A percentile compares a stretch with the other conserved stretches of the same genome.
Conservation (phyloP, 2,888 invertebrate genomes). For the Macaria liturata region DNA sequence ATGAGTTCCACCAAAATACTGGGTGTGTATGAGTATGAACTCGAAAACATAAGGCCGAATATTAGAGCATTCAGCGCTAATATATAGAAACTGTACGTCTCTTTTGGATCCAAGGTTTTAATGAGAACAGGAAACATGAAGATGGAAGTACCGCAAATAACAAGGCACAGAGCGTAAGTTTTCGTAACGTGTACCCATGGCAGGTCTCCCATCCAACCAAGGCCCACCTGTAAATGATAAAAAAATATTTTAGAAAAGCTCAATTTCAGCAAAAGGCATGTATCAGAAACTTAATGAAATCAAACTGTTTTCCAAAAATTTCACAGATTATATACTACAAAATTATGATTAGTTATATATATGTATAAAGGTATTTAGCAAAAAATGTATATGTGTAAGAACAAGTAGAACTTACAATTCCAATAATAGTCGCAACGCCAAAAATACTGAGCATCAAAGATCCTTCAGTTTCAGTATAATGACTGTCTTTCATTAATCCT, state of each 20-base stretch:
- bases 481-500: constrained; percentile 86
- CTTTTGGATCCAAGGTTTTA: constrained; percentile 54
- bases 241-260: constrained; percentile 1
- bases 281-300: too few relatives aligned
- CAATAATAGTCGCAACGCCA: constrained; percentile 94
- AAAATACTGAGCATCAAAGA: constrained; percentile 93
- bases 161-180: constrained; percentile 91
- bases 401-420: constrained; percentile 86
- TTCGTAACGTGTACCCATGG: constrained; percentile 93
- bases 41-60: constrained; percentile 96
- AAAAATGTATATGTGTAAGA: not conserved
- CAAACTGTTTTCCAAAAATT: too few relatives aligned
- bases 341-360: too few relatives aligned
- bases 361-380: too few relatives aligned
- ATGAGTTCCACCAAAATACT: constrained; percentile 95
- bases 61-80: constrained; percentile 83
- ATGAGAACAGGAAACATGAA: constrained; percentile 84
- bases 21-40: constrained; percentile 95
- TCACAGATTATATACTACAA: too few relatives aligned
- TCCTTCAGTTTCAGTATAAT: constrained; percentile 87
- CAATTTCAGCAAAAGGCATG: too few relatives aligned
- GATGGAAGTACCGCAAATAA: constrained; percentile 85
- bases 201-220: constrained; percentile 95
- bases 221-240: constrained; percentile 82
- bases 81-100: constrained; percentile 74